Conservation (phyloP, 2,113 vertebrate species). For the Chloebia gouldiae region DNA sequence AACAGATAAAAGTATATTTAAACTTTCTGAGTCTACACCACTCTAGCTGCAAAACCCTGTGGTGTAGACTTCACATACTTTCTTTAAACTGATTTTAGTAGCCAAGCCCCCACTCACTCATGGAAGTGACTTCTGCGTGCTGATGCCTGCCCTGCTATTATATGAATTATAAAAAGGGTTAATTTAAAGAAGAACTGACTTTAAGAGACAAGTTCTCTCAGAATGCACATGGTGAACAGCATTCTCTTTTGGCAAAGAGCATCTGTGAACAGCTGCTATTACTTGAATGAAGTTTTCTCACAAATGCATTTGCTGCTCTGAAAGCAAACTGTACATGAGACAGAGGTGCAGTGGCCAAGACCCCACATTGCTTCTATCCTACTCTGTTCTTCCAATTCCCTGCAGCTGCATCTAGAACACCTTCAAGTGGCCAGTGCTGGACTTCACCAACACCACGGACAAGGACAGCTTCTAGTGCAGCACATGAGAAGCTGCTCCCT, state of each 20-base stretch:
- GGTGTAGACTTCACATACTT: background rate
- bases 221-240: background rate
- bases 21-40: background rate
- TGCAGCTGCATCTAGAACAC: background rate
- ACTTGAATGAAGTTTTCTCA: background rate
- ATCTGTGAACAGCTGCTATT: background rate
- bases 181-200: background rate
- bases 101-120: background rate
- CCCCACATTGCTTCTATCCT: accelerated
- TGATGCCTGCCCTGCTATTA: background rate
- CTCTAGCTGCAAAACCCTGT: background rate
- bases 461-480: accelerated
- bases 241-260: background rate
- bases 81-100: background rate
- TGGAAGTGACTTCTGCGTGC: background rate
- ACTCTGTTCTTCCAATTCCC: background rate
- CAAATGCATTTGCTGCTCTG: background rate
- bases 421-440: background rate
- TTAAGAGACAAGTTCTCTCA: background rate
- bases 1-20: background rate
- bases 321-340: background rate
- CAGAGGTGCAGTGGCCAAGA: accelerated
- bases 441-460: background rate
- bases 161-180: accelerated
- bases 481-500: background rate